Conservation (phyloP, 2,113 vertebrate genomes). For the Trichechus manatus region DNA sequence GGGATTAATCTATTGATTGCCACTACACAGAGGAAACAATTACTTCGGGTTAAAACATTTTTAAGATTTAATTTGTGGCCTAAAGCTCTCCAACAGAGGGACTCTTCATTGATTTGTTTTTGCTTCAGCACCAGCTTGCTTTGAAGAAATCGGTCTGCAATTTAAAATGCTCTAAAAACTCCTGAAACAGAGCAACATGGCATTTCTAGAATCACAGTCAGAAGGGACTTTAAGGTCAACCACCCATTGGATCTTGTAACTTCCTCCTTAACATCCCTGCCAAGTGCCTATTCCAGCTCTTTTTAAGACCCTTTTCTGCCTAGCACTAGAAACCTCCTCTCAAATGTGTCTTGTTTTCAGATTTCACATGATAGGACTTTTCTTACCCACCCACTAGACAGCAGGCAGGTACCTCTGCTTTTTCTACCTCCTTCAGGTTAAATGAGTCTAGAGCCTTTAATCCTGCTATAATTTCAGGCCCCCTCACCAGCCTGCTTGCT, state of each 20-base stretch:
- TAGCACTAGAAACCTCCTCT: not conserved
- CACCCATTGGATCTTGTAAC: not conserved
- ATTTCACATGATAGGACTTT: not conserved
- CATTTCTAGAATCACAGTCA: not conserved
- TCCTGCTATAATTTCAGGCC: not conserved
- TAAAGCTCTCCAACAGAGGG: constrained; percentile 8
- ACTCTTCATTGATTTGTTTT: constrained; percentile 35
- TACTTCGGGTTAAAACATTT: not conserved
- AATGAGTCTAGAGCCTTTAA: not conserved
- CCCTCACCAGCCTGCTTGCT: not conserved
- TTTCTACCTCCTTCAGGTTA: not conserved
- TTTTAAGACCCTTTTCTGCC: not conserved
- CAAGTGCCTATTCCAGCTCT: not conserved
- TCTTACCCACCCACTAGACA: not conserved
- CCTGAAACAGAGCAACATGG: not conserved
- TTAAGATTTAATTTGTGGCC: constrained; percentile 13
- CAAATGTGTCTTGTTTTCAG: not conserved
- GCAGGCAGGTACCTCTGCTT: not conserved
- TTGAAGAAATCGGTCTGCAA: not conserved
- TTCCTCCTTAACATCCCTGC: not conserved
- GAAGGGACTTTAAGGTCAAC: not conserved
- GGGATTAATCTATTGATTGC: not conserved
- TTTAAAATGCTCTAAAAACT: not conserved
- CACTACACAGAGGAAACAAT: constrained; percentile 2
- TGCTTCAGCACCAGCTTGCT: not conserved